These are phyloP conservation scores for Epinotia bilunana DNA, from an alignment of 2,888 invertebrate genomes.

Conservation along the genomic window DNA sequence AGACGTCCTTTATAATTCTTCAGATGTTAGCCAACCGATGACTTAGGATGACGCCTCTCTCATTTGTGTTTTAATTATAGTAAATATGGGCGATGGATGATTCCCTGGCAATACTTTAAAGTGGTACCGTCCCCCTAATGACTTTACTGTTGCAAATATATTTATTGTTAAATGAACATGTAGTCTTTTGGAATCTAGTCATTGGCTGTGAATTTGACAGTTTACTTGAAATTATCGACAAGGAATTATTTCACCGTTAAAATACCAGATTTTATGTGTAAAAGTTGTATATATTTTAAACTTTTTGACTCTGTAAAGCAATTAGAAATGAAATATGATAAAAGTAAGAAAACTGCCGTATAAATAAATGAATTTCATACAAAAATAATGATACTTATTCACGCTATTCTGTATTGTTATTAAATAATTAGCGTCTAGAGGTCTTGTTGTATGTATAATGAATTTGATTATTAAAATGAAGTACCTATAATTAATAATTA, in stretches of 20 bases:
- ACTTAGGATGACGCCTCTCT: conserved; percentile 7
- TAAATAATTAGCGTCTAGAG: background rate
- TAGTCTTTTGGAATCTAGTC: conserved; percentile 21
- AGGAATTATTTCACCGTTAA: conserved; percentile 8
- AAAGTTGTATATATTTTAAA: conserved; percentile 15
- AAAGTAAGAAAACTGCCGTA: conserved; percentile 7
- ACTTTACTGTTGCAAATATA: background rate
- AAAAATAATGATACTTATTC: background rate
- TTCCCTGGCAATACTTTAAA: background rate
- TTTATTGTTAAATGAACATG: background rate
- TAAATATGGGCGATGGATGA: background rate
- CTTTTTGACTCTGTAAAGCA: background rate
- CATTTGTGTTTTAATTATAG: background rate
- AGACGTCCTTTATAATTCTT: background rate
- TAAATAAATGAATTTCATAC: too few species aligned
- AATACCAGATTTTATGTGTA: conserved; percentile 1
- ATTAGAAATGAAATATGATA: background rate
- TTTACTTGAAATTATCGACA: background rate
- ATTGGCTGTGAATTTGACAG: conserved; percentile 7
- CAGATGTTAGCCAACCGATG: conserved; percentile 24
- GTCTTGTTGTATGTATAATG: background rate
- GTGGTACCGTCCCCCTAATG: background rate
- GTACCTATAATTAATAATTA: background rate
- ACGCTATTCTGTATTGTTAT: background rate
- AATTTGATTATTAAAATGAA: background rate